These are phyloP conservation scores for Nothoprocta perdicaria DNA, from an alignment of 2,113 vertebrate species.

Conservation along the genomic window DNA sequence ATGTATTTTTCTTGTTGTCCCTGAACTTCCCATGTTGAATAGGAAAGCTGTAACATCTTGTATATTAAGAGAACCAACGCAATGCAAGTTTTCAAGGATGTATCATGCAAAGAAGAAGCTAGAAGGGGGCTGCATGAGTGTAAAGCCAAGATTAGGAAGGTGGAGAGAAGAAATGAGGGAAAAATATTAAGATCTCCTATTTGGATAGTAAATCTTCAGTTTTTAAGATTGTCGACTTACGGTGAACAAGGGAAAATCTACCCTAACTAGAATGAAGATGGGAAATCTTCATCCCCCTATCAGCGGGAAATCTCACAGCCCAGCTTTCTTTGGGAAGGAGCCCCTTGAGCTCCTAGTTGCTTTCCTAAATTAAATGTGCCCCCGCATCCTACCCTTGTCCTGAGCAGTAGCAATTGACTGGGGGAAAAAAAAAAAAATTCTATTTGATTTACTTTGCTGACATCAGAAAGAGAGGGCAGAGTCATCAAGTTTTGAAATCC, in stretches of 20 bases:
- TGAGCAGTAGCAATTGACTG: not conserved
- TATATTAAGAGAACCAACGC: not conserved
- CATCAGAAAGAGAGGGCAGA: no score
- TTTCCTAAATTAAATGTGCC: not conserved
- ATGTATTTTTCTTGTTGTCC: not conserved
- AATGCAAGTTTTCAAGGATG: not conserved
- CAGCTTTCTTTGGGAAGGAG: not conserved
- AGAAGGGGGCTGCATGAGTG: not conserved
- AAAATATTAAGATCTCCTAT: not conserved
- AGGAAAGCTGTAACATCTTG: not conserved
- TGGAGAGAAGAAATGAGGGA: not conserved
- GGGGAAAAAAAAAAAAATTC: no score
- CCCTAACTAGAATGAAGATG: no score
- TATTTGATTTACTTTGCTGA: no score
- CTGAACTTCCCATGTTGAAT: not conserved
- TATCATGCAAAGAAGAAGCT: not conserved
- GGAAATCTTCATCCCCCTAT: no score
- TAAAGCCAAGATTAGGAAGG: not conserved
- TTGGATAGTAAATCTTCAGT: not conserved
- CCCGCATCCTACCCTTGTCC: not conserved
- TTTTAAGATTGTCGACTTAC: not conserved
- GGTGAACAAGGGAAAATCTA: not conserved
- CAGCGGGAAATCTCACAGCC: not conserved
- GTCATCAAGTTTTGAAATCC: not conserved
- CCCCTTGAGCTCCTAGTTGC: not conserved